Percentiles rank a stretch among this genome's conserved stretches.
Conservation (phyloP, 2,888 invertebrate species). For the Oscheius sp. region DNA sequence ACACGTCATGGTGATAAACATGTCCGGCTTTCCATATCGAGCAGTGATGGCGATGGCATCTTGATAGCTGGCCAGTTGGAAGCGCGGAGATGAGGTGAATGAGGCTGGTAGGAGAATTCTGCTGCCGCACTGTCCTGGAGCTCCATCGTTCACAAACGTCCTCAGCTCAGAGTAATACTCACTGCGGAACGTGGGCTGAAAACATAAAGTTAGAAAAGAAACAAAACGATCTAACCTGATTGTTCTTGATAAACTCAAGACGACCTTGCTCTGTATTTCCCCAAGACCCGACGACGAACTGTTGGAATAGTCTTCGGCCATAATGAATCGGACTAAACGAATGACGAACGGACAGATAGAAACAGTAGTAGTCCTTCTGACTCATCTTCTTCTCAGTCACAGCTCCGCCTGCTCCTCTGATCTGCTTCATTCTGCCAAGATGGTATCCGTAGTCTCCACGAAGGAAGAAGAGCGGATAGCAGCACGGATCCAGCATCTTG, state of each 20-base stretch:
- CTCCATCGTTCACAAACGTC: slow-evolving; percentile 24
- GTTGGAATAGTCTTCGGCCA: slow-evolving; percentile 68
- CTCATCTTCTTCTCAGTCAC: slow-evolving; percentile 42
- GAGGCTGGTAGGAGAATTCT: slow-evolving; percentile 63
- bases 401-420: too few relatives aligned
- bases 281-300: slow-evolving; percentile 74
- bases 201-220: too few relatives aligned
- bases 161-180: slow-evolving; percentile 5
- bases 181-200: neutral
- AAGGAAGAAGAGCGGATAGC: slow-evolving; percentile 74
- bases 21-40: slow-evolving; percentile 61
- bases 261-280: slow-evolving; percentile 73
- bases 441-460: slow-evolving; percentile 56
- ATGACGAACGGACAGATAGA: slow-evolving; percentile 44
- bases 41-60: slow-evolving; percentile 66
- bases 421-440: slow-evolving; percentile 1
- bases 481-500: slow-evolving; percentile 73
- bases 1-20: slow-evolving; percentile 73
- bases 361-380: slow-evolving; percentile 59
- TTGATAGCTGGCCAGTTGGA: slow-evolving; percentile 52
- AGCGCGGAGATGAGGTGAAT: slow-evolving; percentile 72
- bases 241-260: slow-evolving; percentile 51
- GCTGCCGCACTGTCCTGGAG: slow-evolving; percentile 41
- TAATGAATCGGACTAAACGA: slow-evolving; percentile 63
- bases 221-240: neutral